Base-by-base conservation (phyloP, 2,113 vertebrate genomes). In the Cheirogaleus medius region DNA sequence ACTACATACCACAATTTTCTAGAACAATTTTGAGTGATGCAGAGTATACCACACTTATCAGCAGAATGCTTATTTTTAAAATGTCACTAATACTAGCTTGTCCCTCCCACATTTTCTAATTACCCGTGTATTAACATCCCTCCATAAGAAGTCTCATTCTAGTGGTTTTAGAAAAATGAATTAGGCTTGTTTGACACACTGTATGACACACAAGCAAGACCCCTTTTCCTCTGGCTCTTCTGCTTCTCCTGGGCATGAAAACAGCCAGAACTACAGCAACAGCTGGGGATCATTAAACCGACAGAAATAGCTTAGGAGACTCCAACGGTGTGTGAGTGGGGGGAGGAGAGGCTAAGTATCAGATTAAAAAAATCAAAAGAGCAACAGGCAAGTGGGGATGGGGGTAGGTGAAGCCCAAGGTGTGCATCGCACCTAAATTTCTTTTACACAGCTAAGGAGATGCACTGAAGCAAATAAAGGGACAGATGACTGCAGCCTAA, bases 251-350 rank as follows among this genome's bases (percentile, higher is more conserved):
- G 88, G 96, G 96, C 93, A 97, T 95, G 97, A 97, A 98, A 98
- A 98, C 97, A 98, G 96, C 94, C 58, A 98, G 96, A 97, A 98
- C 97, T 98, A 98, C 97, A 98, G 98, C 95, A 98, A 98, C 99
- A 99, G 99, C 98, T 99, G 99, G 98, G 98, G 98, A 98, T 98
- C 98, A 98, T 98, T 98, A 98, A 97, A 96, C 97, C 21, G 98
- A 99, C 98, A 98, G 98, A 98, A 99, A 98, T 98, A 99, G 98
- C 98, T 98, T 97, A 97, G 97, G 98, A 98, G 98, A 98, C 98
- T 98, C 97, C 95, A 96, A 80, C 32, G 78, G 69, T 87, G 96
- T 88, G 60, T 90, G 90, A 52, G 82, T 87, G 56, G 87, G 89
- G 96, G 87, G 44, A 86, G 97, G 97, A 95, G 71, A 80, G 83